phyloP scores from a whole-genome alignment of 2,113 vertebrate genomes.

The Pseudois nayaur region DNA sequence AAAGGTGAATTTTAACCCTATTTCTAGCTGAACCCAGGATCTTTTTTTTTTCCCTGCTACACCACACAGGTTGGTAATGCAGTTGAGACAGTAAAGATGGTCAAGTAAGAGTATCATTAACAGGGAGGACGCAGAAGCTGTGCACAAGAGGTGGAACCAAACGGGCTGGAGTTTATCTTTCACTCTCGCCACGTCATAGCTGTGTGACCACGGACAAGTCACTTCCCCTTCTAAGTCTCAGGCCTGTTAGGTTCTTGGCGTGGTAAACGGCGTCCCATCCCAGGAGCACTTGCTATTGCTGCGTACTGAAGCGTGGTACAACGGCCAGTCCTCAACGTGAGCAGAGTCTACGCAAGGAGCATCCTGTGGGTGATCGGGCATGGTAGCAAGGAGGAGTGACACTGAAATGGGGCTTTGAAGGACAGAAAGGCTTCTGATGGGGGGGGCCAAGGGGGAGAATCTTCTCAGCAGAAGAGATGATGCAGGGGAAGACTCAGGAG shows the following conservation, averaged over 20 bases:
- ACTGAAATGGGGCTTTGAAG: background rate
- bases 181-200: background rate
- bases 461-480: background rate
- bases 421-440: background rate
- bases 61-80: background rate
- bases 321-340: background rate
- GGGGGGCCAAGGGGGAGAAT: background rate
- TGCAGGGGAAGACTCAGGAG: background rate
- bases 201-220: background rate
- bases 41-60: background rate
- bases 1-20: background rate
- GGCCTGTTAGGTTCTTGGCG: background rate
- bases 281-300: rapidly evolving
- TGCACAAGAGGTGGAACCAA: background rate
- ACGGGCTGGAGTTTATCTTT: too few relatives aligned
- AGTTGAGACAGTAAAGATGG: background rate
- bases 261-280: background rate
- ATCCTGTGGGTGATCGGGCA: background rate
- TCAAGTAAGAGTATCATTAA: background rate
- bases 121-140: background rate
- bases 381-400: background rate
- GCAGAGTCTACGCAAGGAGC: background rate
- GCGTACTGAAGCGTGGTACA: background rate
- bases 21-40: background rate
- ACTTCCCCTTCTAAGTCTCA: background rate